Base-by-base conservation (phyloP, 2,113 vertebrate genomes). In the Bothrops jararaca region DNA sequence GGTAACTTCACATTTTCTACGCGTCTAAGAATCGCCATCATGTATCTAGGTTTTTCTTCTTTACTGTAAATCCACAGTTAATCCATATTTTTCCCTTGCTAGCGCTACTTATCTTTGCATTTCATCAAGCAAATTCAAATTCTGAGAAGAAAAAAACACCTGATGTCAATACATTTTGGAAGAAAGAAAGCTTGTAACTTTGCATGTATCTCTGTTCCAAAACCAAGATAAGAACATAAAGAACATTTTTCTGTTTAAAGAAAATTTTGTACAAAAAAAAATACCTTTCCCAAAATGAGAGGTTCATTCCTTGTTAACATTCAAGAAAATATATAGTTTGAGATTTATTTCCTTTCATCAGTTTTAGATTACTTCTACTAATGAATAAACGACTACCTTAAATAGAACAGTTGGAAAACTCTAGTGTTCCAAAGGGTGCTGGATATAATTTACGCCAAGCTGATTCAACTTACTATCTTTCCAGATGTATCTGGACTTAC, bases 1-100 rank as follows among this genome's bases (percentile, higher is more conserved):
- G 92, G 69, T 95, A 96, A 74, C 86, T 95, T 96, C 93, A 93
- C 94, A 94, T 92, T 91, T 91, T 7, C 23, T 39, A 11, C 8
- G 29, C 11, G 0, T 29, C 13, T 53, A 39, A 80, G 15, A 80
- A 34, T 80, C 1, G 1, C n/a, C 69, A 80, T 20, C 20, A 80
- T 80, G 18, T 39, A 80, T 8, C 69, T 39, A 80, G 69, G 5
- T 80, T 39, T 80, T 80, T 80, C 69, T 80, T 80, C n/a, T 80
- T 39, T 80, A 20, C n/a, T 80, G 69, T 39, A 80, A 39, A 80
- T 39, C 13, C 69, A 74, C n/a, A 39, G 15, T 74, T 74, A 34
- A 74, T 74, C 64, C 13, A 74, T 34, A 80, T 80, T 80, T 39
- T 39, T 20, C 15, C 15, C 69, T 39, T 80, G 69, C 15, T 39